Evolutionary conservation across 2,888 invertebrate genomes (phyloP), one percentile per base, ranked within the genome.

Genomic region (Volucella zonaria): DNA sequence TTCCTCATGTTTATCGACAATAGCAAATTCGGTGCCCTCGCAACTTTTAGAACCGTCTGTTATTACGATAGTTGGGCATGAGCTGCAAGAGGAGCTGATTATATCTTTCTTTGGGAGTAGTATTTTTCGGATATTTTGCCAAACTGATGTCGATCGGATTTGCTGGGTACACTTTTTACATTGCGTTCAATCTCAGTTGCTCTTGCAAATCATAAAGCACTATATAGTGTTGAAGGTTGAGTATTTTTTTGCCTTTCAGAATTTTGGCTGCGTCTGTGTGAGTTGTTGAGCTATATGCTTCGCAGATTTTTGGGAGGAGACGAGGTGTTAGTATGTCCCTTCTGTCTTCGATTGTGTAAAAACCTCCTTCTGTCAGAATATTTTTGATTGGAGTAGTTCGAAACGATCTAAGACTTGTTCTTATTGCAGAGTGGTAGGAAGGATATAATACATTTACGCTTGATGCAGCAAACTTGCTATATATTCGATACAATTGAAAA

Each of bases 11-110:
- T 18, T 18, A 18, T 18, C 18, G 18, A 18, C 18, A n/a, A 81
- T 58, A 23, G 71, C 77, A 52, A 82, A 77, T 8, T 71, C 56
- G 18, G 71, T 77, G 14, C 1, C 18, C 18, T 18, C 18, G 18
- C 18, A 18, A 18, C 18, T 18, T 18, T 18, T 18, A 18, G 1
- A 18, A 1, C 18, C 18, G 18, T 18, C 18, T 18, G 18, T 18
- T 18, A 18, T 18, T 18, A 1, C 1, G 18, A 18, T 18, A 18
- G 18, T 18, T 18, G 18, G 18, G 1, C 18, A 49, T 12, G 8
- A 49, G 23, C 12, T 61, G 8, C 3, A 23, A 23, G 23, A 31
- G 47, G n/a, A 54, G 54, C 31, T 67, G 54, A 8, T 6, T 43
- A n/a, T 12, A 43, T n/a, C 1, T 31, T 54, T 47, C 54, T 8